Evolutionary conservation across 2,888 invertebrate species (phyloP), one percentile per base, ranked within the genome.

Genomic region (Tinea pellionella): DNA sequence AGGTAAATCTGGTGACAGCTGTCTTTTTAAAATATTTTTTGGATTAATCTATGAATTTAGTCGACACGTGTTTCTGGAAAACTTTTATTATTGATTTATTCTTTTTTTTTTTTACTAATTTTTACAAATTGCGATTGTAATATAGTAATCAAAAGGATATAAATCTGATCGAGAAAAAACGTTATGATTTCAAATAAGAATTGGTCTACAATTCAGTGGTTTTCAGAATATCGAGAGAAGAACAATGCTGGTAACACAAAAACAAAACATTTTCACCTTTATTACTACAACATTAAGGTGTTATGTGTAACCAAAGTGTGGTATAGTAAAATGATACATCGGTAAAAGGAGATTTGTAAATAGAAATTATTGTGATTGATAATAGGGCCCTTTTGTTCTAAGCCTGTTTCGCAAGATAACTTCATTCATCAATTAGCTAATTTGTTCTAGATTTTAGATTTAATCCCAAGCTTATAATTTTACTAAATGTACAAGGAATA

Each of bases 281-380:
- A 47, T 47, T 13, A 15, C n/a, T n/a, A 47, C 12, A 16, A 8
- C 47, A 15, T 47, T 15, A 4, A 9, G 47, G 6, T 13, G 13
- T 42, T 13, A 9, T 47, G 41, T 47, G 6, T 47, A 47, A 2
- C 15, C 47, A 8, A 16, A 47, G n/a, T 4, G 16, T 16, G 16
- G n/a, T 15, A 2, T 42, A 13, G 4, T 47, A 55, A 57, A 57
- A 32, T 57, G 57, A 57, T 32, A 57, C 57, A 57, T 57, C 9
- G 57, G 15, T 19, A 55, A n/a, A 55, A 24, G 55, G 24, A n/a
- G 32, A 32, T 57, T 15, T 11, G n/a, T 53, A 57, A 57, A 30
- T 57, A 16, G 57, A 11, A 57, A 24, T 57, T 19, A 57, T 57
- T 57, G 32, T 57, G 57, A 57, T 32, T 32, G 57, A 57, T 13